Percentiles rank a stretch among this genome's conserved stretches.
Evolutionary conservation across 2,113 vertebrate genomes (phyloP).

Genomic region (Nicator chloris): DNA sequence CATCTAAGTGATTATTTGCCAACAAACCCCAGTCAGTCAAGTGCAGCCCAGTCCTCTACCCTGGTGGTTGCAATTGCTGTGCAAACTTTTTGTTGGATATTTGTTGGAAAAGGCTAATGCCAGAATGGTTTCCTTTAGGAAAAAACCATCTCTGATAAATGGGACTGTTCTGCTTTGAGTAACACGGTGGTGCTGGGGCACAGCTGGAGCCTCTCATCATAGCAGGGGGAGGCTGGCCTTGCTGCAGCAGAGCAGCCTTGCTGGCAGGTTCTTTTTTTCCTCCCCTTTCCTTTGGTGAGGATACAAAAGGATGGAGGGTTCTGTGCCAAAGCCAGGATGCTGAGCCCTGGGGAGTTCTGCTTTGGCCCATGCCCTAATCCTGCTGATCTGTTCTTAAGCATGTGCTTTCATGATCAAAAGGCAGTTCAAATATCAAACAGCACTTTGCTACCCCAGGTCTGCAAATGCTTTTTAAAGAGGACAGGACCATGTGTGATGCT

Average conservation of each 20-base stretch:
- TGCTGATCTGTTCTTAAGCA: neutral
- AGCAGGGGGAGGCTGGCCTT: neutral
- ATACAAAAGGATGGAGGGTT: neutral
- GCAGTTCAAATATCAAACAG: neutral
- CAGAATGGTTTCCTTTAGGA: neutral
- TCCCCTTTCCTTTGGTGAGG: neutral
- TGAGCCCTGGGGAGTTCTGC: neutral
- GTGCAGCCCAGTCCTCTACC: neutral
- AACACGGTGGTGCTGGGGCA: neutral
- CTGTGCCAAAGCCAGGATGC: neutral
- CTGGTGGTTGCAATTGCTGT: neutral
- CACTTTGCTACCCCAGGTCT: neutral
- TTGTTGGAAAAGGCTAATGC: neutral
- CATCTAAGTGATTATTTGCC: neutral
- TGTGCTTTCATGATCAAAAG: neutral
- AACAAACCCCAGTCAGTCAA: neutral
- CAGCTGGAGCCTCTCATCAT: neutral
- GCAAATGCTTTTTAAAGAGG: neutral
- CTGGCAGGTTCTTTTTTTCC: neutral
- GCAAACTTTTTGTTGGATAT: neutral
- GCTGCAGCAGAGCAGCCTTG: neutral
- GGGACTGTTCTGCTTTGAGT: neutral
- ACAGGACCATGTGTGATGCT: neutral
- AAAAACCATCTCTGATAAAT: neutral
- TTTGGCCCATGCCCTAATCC: neutral